Evolutionary conservation across 2,888 invertebrate genomes (phyloP), one percentile per base, ranked within the genome.

Genomic region (Thalpophila matura): DNA sequence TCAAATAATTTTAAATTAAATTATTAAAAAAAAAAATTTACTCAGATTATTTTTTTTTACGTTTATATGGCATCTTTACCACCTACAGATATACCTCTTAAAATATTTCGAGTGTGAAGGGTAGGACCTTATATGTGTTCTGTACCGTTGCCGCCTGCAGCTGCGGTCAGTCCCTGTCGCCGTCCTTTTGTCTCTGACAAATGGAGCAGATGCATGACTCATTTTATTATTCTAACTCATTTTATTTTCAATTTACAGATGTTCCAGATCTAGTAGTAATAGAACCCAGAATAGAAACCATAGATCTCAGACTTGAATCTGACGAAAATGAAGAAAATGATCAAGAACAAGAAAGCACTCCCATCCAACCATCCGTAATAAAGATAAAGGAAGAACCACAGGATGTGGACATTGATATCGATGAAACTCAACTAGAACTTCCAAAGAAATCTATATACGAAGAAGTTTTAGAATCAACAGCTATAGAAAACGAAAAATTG

Each of bases 231-330:
- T 14, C 2, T 38, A 14, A 49, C 3, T 24, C 10, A n/a, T n/a
- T 2, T 1, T 7, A 10, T 24, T 45, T 49, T 33, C 27, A 26
- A 7, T 53, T 18, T 10, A 12, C 68, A 69, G 69, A 74, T 29
- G 33, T 4, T 22, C 64, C 72, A 20, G 72, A 72, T 38, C 51
- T 72, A 46, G 58, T 47, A 18, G 27, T 72, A 18, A 64, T 94
- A 2, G 94, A 94, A 71, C 88, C 88, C 6, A 75, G 70, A 2
- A 84, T 94, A 16, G 93, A 93, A 75, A 91, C 89, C 0, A 91
- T 94, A 37, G 86, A 89, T 49, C 38, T 74, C 91, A 14, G 85
- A 80, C 12, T 76, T 0, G 88, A 89, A 24, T 87, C 87, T 2
- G 92, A 91, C 0, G 91, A 89, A 24, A 56, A 68, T 1, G 61